Conservation (phyloP, 2,888 invertebrate species). For the Neoaliturus tenellus region DNA sequence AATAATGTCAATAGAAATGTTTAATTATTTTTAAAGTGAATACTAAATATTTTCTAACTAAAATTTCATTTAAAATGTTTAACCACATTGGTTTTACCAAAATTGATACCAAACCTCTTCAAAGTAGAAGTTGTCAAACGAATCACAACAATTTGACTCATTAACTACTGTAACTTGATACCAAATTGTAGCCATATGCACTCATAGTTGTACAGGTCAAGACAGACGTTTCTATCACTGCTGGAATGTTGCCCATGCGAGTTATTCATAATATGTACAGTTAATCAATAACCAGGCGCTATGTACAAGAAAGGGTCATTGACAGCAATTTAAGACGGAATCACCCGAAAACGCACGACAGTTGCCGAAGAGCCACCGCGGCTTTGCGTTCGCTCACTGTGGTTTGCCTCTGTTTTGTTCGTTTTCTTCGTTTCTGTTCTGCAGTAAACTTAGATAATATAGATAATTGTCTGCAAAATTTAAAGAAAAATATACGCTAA, state of each 20-base stretch:
- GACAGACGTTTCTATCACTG: not conserved
- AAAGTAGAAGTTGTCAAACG: too few relatives aligned
- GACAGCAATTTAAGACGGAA: conserved; percentile 51
- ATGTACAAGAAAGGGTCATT: conserved; percentile 51
- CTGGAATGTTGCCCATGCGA: conserved; percentile 33
- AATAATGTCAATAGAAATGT: too few relatives aligned
- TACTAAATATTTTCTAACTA: too few relatives aligned
- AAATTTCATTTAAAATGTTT: too few relatives aligned
- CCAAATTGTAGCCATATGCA: not conserved
- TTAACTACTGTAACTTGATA: too few relatives aligned
- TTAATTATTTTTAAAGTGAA: too few relatives aligned
- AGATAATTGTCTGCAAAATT: too few relatives aligned
- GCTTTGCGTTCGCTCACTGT: conserved; percentile 9
- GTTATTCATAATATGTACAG: conserved; percentile 29
- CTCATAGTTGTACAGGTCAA: not conserved
- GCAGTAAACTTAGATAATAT: too few relatives aligned
- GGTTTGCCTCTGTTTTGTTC: conserved; percentile 31
- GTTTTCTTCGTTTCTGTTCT: not conserved
- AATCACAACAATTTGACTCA: too few relatives aligned
- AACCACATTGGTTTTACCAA: too few relatives aligned
- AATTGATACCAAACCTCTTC: too few relatives aligned
- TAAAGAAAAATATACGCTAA: too few relatives aligned
- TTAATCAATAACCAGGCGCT: conserved; percentile 43
- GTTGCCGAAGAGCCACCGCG: conserved; percentile 48
- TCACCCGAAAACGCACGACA: conserved; percentile 48